These are phyloP conservation scores for Ceratosolen fusciceps DNA, from an alignment of 1,140 invertebrate genomes.

Conservation along the genomic window DNA sequence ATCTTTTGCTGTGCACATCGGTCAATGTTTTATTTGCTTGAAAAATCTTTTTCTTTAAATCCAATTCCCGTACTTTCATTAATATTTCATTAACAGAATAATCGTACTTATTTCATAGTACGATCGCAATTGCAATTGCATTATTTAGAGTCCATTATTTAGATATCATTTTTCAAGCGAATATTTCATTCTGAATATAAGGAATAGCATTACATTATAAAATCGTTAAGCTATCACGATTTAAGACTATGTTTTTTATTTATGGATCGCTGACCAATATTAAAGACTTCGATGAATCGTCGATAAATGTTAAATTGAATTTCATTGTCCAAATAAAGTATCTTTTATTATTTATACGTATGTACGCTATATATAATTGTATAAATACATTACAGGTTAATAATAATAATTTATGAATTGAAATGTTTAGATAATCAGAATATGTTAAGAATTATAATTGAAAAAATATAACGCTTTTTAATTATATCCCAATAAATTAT, in stretches of 20 bases:
- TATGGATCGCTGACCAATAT: background rate
- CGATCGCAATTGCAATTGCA: constrained; percentile 24
- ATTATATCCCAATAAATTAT: too few relatives aligned
- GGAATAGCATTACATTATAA: background rate
- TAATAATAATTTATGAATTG: too few relatives aligned
- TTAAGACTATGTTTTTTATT: constrained; percentile 27
- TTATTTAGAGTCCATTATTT: too few relatives aligned
- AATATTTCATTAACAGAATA: background rate
- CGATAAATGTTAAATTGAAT: background rate
- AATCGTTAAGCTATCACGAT: constrained; percentile 9
- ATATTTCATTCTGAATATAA: background rate
- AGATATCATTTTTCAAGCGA: constrained; percentile 19
- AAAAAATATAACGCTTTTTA: too few relatives aligned
- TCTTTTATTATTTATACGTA: background rate
- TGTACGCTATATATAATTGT: too few relatives aligned
- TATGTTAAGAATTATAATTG: too few relatives aligned
- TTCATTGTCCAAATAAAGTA: background rate
- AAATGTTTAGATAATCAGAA: too few relatives aligned
- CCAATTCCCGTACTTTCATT: too few relatives aligned
- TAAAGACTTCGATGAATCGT: constrained; percentile 20
- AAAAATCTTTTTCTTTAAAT: too few relatives aligned
- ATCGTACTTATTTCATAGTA: background rate
- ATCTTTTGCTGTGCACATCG: constrained; percentile 48
- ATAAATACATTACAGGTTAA: too few relatives aligned
- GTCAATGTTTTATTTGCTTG: constrained; percentile 8